phyloP scores from a whole-genome alignment of 2,113 vertebrate species.

The Pygoscelis antarcticus region DNA sequence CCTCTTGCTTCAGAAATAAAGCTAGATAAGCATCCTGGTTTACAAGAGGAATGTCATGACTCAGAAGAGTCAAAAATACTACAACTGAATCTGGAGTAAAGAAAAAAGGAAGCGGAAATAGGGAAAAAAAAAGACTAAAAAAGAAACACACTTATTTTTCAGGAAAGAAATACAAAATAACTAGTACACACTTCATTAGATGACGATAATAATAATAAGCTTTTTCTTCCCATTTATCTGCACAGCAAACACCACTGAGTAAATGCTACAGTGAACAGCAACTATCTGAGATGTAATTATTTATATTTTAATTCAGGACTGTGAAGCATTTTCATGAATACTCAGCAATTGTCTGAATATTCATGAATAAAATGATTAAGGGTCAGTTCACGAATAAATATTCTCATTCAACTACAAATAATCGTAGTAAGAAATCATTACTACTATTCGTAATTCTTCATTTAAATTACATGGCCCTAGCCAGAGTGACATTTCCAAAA shows the following conservation, averaged over 20 bases:
- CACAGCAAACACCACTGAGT: not conserved
- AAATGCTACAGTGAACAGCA: not conserved
- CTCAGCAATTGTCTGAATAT: not conserved
- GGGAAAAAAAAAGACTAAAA: not conserved
- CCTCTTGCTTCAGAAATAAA: not conserved
- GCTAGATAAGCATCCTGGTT: not conserved
- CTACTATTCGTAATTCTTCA: not conserved
- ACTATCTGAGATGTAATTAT: not conserved
- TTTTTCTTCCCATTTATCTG: not conserved
- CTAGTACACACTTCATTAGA: not conserved
- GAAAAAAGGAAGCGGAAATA: not conserved
- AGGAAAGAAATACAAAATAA: not conserved
- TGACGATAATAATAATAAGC: not conserved
- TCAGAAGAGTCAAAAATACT: not conserved
- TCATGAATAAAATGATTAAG: not conserved
- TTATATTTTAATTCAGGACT: not conserved
- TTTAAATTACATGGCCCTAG: accelerated
- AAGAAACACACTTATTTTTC: not conserved
- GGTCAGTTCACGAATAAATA: not conserved
- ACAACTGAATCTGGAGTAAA: not conserved
- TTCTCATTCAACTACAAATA: not conserved
- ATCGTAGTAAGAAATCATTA: not conserved
- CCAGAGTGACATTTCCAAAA: not conserved
- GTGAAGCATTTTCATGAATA: not conserved
- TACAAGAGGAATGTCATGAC: not conserved